Percentiles rank a stretch among this genome's conserved stretches.
These are phyloP conservation scores for Onchidella celtica DNA, from an alignment of 2,888 invertebrate species.

Conservation along the genomic window DNA sequence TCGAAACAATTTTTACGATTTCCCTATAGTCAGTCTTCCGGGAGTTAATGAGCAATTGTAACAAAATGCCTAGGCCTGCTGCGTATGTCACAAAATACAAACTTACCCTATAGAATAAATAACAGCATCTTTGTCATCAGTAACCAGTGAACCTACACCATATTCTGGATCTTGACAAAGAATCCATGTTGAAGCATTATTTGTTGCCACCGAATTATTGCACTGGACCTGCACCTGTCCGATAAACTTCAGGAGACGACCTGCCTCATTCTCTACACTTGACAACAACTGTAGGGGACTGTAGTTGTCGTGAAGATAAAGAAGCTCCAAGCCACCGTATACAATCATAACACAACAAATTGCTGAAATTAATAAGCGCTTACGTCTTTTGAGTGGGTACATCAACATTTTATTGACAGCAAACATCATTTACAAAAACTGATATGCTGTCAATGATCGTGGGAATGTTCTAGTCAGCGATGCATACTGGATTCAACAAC, in stretches of 20 bases:
- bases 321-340: conserved; percentile 63
- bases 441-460: no score
- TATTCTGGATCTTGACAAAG: conserved; percentile 69
- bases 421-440: no score
- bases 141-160: conserved; percentile 65
- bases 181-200: conserved; percentile 71
- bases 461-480: no score
- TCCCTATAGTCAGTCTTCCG: no score
- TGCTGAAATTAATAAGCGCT: conserved; percentile 61
- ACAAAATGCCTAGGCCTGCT: no score
- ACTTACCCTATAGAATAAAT: conserved; percentile 75
- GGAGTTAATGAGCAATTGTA: no score
- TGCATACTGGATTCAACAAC: no score
- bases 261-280: conserved; percentile 74
- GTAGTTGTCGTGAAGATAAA: conserved; percentile 68
- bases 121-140: conserved; percentile 58
- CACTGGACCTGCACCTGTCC: conserved; percentile 74
- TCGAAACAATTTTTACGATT: no score
- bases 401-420: not conserved
- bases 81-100: not conserved
- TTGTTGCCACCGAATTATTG: conserved; percentile 68
- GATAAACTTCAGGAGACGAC: conserved; percentile 72
- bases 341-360: conserved; percentile 54
- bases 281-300: conserved; percentile 72
- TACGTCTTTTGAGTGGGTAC: conserved; percentile 53